A percentile compares a stretch with the other conserved stretches of the same genome.
phyloP scores from a whole-genome alignment of 30 jellyfish, hydroid and myxozoan genomes.

The Nemopilema nomurai region DNA sequence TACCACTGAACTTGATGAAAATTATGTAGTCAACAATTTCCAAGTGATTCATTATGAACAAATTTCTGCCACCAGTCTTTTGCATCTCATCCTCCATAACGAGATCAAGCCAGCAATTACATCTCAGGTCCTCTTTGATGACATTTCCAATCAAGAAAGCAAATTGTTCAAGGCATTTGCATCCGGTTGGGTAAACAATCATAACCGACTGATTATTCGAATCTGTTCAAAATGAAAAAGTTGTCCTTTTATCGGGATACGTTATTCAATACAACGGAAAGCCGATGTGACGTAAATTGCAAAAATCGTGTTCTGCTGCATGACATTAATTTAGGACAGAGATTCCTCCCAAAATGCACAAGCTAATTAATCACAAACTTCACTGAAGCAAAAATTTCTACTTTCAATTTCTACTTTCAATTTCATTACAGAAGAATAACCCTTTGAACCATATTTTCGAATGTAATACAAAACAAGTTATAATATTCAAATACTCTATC shows the following conservation, averaged over 20 bases:
- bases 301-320: too few species aligned
- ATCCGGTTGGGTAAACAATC: not conserved
- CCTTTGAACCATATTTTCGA: not conserved
- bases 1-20: slow-evolving; percentile 5
- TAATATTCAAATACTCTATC: not conserved
- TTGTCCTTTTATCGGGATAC: too few species aligned
- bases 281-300: too few species aligned
- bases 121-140: not conserved
- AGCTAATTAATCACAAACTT: too few species aligned
- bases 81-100: not conserved
- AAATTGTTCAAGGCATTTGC: not conserved
- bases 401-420: too few species aligned
- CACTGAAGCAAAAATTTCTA: too few species aligned
- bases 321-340: too few species aligned
- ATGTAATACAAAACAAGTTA: not conserved
- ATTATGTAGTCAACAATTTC: not conserved
- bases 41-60: not conserved
- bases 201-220: not conserved
- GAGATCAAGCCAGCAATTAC: slow-evolving; percentile 1
- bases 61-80: not conserved
- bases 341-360: too few species aligned
- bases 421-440: not conserved
- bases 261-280: too few species aligned
- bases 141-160: not conserved
- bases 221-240: not conserved